Evolutionary conservation across 2,797 vertebrate species (phyloP), one percentile per base, ranked within the genome.

Genomic region (Lepus townsendii): DNA sequence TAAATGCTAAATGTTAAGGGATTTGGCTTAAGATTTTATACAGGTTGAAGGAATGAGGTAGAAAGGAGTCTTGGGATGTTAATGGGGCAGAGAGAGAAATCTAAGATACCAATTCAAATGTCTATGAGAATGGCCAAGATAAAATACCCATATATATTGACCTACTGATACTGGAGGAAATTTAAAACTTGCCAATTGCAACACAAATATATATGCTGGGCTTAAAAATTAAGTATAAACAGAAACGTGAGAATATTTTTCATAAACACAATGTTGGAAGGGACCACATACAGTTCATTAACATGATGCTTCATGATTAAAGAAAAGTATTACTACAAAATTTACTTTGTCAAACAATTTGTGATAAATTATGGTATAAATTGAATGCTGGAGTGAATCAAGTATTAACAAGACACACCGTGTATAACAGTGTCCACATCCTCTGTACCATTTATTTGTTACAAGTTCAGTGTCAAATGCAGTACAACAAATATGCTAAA

Each of bases 41-140:
- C 17, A 72, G 11, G 17, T 1, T 26, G 26, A 68, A 47, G n/a
- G 62, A 50, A 75, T 11, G 73, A 3, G 12, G 38, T 38, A 7
- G 75, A 30, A 60, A 69, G n/a, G 57, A 52, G 35, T 27, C 19
- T 22, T 14, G 3, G 26, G 38, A 65, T 11, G 17, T 27, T n/a
- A 16, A 63, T 16, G 7, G 27, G 20, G 1, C 2, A 69, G 38
- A 52, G 9, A 9, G 12, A 9, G 2, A 27, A 22, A 50, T 68
- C n/a, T 83, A n/a, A 79, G 11, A 62, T 57, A 20, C 54, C 54
- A 5, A 57, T 20, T 57, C 13, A 86, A 91, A 68, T 27, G 8
- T 94, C 26, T 69, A 85, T 17, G 5, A 87, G 96, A 82, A 84
- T 69, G n/a, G 9, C 50, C 20, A 52, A 68, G 82, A 84, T 88